These are phyloP conservation scores for Callaeas wilsoni DNA, from an alignment of 2,113 vertebrate species.

Conservation along the genomic window DNA sequence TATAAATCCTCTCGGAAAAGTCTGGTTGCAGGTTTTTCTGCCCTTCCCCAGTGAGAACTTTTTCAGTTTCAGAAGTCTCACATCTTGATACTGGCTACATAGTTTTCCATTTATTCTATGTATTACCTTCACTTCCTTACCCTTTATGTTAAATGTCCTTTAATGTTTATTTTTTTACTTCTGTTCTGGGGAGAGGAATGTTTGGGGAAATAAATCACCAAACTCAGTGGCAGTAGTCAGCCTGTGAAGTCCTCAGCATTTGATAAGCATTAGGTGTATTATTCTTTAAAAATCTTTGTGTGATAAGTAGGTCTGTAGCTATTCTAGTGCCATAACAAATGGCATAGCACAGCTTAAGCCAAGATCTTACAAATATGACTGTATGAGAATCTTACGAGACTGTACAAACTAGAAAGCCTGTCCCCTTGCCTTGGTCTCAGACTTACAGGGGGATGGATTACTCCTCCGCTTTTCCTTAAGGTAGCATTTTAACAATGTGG, in stretches of 20 bases:
- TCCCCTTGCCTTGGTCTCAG: neutral
- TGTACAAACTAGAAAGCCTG: neutral
- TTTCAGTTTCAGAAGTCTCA: neutral
- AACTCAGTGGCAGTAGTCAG: neutral
- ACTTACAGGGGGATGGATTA: neutral
- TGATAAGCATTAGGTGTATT: neutral
- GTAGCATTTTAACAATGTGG: neutral
- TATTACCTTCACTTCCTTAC: neutral
- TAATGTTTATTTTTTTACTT: neutral
- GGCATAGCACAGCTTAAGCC: neutral
- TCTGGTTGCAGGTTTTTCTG: neutral
- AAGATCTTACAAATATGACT: neutral
- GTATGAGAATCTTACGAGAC: neutral
- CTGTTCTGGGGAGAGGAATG: neutral
- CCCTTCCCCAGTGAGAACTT: neutral
- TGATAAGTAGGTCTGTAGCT: neutral
- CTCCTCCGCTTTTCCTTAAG: neutral
- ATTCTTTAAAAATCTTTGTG: neutral
- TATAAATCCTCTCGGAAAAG: neutral
- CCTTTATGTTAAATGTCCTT: neutral
- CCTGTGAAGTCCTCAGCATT: neutral
- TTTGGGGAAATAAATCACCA: neutral
- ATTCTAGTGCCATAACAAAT: neutral
- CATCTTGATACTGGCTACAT: neutral
- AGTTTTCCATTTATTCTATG: neutral